Base-by-base conservation (phyloP, 2,113 vertebrate genomes). In the Oryzias javanicus region DNA sequence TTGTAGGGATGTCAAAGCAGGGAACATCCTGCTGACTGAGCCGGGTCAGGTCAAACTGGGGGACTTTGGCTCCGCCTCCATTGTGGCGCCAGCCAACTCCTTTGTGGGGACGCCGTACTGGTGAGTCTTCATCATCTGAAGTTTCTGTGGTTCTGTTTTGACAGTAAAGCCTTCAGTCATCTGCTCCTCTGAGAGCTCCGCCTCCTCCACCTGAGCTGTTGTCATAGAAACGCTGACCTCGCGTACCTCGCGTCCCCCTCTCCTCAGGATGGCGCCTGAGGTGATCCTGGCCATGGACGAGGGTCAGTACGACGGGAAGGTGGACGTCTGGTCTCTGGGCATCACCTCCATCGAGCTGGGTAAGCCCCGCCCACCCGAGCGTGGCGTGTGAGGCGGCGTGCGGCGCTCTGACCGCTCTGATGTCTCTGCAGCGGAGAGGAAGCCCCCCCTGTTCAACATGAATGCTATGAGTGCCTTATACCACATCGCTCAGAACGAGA, bases 381-480 rank as follows among this genome's bases (percentile, higher is more conserved):
- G 7, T 8, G 22, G 22, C 1, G 4, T 24, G 3, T 13, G 1
- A 18, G 44, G 47, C 4, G n/a, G 5, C 0, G 0, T 20, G 14
- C 0, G 0, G 24, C 7, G 29, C 19, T 15, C 14, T 18, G 55
- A 22, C 29, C 4, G 41, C 35, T 70, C 25, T 64, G 10, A 5
- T n/a, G 58, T 61, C 7, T 48, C 52, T 67, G 0, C 77, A 97
- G 95, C 95, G 69, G 95, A 97, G 89, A 92, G 94, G 87, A 97
- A 97, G 74, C 95, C 95, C 48, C 95, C 95, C 0, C 91, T 97
- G 57, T 97, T 96, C 81, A 97, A 97, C 74, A 97, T 97, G 95
- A 96, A 97, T 65, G 95, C 95, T 72, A 97, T 97, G 95, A 96
- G 94, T 94, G 95, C 95, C 92, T 94, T 97, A 92, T 97, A 97